Evolutionary conservation across 2,797 vertebrate genomes (phyloP).

Genomic region (Acridotheres tristis): DNA sequence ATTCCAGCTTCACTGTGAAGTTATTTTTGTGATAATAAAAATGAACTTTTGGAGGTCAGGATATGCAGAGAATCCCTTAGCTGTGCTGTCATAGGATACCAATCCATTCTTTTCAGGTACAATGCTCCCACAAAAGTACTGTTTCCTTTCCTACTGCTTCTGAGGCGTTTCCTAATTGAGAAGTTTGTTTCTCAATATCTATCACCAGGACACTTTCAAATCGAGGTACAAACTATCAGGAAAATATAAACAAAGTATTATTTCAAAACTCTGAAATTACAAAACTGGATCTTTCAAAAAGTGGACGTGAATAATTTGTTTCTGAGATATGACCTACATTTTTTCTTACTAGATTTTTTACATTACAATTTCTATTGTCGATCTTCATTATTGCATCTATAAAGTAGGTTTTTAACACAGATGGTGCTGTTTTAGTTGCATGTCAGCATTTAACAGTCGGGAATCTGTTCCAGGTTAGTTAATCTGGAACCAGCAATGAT

Average conservation of each 20-base stretch:
- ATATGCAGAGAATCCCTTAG: not conserved
- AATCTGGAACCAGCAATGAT: not conserved
- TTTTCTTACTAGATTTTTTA: not conserved
- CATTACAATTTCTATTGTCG: not conserved
- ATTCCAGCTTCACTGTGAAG: not conserved
- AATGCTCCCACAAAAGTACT: not conserved
- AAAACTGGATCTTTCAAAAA: not conserved
- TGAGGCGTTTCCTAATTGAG: not conserved
- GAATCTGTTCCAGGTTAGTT: not conserved
- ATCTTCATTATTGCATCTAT: not conserved
- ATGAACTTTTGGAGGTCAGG: not conserved
- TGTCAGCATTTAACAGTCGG: not conserved
- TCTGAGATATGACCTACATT: not conserved
- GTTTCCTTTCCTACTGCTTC: not conserved
- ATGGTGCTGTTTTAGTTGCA: not conserved
- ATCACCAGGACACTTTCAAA: not conserved
- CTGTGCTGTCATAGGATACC: not conserved
- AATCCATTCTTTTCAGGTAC: not conserved
- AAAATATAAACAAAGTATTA: not conserved
- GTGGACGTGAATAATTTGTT: not conserved
- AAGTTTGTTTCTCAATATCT: not conserved
- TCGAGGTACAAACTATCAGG: not conserved
- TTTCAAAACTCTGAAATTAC: not conserved
- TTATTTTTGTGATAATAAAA: not conserved
- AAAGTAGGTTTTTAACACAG: not conserved